Percentiles rank a stretch among this genome's conserved stretches.
Evolutionary conservation across 2,888 invertebrate species (phyloP).

Genomic region (Hipparchia semele): DNA sequence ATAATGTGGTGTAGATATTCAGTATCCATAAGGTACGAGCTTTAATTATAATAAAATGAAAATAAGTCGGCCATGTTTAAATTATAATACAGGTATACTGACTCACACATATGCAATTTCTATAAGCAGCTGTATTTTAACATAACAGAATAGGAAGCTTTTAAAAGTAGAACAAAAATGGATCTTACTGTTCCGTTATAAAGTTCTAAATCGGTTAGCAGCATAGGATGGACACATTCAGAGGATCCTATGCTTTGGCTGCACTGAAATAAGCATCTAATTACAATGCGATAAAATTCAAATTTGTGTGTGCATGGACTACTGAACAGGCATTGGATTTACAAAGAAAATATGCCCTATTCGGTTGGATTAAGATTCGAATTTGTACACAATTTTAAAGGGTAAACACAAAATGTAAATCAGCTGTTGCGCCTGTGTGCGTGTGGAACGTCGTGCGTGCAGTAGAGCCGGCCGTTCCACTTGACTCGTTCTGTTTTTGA

Average conservation of each 20-base stretch:
- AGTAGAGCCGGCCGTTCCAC: constrained; percentile 51
- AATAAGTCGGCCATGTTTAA: constrained; percentile 48
- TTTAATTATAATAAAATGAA: constrained; percentile 42
- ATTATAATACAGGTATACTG: constrained; percentile 48
- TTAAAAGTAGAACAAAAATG: constrained; percentile 13
- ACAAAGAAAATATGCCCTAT: constrained; percentile 22
- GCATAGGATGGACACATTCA: not conserved
- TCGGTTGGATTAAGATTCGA: not conserved
- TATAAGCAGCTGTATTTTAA: constrained; percentile 28
- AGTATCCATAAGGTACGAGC: constrained; percentile 32
- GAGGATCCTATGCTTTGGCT: not conserved
- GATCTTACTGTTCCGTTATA: rapidly evolving
- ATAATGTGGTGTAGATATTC: not conserved
- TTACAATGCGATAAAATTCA: not conserved
- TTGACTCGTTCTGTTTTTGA: constrained; percentile 55
- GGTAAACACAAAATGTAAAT: constrained; percentile 49
- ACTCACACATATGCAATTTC: constrained; percentile 40
- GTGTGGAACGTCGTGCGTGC: constrained; percentile 47
- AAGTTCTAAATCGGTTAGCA: constrained; percentile 2
- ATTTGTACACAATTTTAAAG: constrained; percentile 12
- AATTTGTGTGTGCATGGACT: constrained; percentile 12
- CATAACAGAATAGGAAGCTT: constrained; percentile 32
- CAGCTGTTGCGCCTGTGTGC: constrained; percentile 50
- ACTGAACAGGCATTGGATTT: not conserved
- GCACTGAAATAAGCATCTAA: not conserved